Base-by-base conservation (phyloP, 2,888 invertebrate species). In the Acanthacorydalis orientalis region DNA sequence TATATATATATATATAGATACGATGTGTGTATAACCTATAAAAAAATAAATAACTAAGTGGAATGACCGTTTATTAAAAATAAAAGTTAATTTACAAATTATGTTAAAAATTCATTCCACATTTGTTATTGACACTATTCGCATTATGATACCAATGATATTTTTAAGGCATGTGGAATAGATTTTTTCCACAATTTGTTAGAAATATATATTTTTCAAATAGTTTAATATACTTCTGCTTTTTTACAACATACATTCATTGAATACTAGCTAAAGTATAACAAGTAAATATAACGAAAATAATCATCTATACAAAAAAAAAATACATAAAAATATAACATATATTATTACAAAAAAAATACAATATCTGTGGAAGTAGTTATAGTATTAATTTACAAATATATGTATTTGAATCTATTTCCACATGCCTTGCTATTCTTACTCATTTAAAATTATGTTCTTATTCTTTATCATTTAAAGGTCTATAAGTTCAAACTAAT, bases 111-210 rank as follows among this genome's bases (percentile, higher is more conserved):
- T 47, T 43, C 54, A 46, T 31, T 41, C 16, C 35, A 35, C 45
- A 46, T 41, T 15, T 12, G 23, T 10, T 15, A 33, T 14, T 7
- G 39, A 23, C 6, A 23, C 6, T 14, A 14, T 32, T 39, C 12
- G 31, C 4, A 12, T 33, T 31, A 9, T n/a, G 37, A 14, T 32
- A 39, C 39, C 40, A 48, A 38, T 12, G 42, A 14, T 48, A 44
- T 42, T 50, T 49, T 59, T 59, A 59, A 57, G 60, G 60, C 60
- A 60, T 63, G 64, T 62, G 63, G 58, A 61, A 62, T 57, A 56
- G 59, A 58, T 52, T 54, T 52, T 53, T 53, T 43, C 34, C 16
- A 23, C 23, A 23, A 23, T 23, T 23, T 23, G 23, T 23, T 6
- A 23, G 23, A 23, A 23, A 4, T 6, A 6, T 23, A 23, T 23